Evolutionary conservation across 2,888 invertebrate genomes (phyloP).

Genomic region (Melanargia galathea): DNA sequence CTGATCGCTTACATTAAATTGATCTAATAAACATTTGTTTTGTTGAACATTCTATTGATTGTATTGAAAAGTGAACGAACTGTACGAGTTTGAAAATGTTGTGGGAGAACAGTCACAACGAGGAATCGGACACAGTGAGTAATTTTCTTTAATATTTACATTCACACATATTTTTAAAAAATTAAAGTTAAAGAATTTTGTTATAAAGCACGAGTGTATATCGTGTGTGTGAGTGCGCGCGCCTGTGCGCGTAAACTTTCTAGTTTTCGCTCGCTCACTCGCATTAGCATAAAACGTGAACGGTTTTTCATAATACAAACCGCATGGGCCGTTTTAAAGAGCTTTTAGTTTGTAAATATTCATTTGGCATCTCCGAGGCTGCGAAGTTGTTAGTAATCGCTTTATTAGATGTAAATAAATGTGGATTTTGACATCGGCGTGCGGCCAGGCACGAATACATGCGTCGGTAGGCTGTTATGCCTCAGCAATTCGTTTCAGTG

Average conservation of each 20-base stretch:
- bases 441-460: slow-evolving; percentile 44
- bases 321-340: slow-evolving; percentile 68
- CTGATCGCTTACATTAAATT: slow-evolving; percentile 52
- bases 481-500: slow-evolving; percentile 17
- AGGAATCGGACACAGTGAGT: slow-evolving; percentile 76
- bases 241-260: slow-evolving; percentile 76
- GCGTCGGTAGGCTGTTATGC: slow-evolving; percentile 33
- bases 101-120: slow-evolving; percentile 74
- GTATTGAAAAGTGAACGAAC: slow-evolving; percentile 53
- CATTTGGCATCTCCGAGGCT: slow-evolving; percentile 58
- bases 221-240: slow-evolving; percentile 48
- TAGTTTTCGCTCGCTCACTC: slow-evolving; percentile 78
- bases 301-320: slow-evolving; percentile 79
- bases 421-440: slow-evolving; percentile 52
- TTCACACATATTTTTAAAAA: background rate
- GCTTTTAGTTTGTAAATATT: slow-evolving; percentile 72
- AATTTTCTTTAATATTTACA: slow-evolving; percentile 3
- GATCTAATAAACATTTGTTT: slow-evolving; percentile 29
- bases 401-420: slow-evolving; percentile 67
- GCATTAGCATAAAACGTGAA: slow-evolving; percentile 81
- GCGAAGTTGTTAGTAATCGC: slow-evolving; percentile 67
- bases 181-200: background rate
- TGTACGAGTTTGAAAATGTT: slow-evolving; percentile 70
- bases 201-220: slow-evolving; percentile 36
- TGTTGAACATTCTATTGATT: slow-evolving; percentile 39